Evolutionary conservation across 2,888 invertebrate genomes (phyloP).

Genomic region (Thecophora atra): DNA sequence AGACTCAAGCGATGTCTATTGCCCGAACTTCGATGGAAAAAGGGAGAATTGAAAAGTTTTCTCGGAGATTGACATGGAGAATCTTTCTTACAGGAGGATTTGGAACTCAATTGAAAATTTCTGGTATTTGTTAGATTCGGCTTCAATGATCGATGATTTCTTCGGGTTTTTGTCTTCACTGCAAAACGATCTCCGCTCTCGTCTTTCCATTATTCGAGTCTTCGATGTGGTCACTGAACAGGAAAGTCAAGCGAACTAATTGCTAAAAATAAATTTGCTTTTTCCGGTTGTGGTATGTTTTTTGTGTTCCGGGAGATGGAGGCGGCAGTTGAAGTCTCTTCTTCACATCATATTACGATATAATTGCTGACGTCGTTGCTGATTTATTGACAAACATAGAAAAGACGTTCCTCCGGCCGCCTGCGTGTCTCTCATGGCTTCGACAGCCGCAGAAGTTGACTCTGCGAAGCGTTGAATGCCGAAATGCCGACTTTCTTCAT

Average conservation of each 20-base stretch:
- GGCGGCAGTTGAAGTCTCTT: neutral
- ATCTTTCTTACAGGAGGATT: neutral
- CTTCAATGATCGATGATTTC: too few species aligned
- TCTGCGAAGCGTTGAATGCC: too few species aligned
- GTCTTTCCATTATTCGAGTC: too few species aligned
- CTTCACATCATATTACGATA: neutral
- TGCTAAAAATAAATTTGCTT: neutral
- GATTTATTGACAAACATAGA: neutral
- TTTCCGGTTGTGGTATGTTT: neutral
- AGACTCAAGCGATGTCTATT: neutral
- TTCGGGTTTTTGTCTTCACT: too few species aligned
- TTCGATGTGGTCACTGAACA: too few species aligned
- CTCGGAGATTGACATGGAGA: constrained; percentile 1
- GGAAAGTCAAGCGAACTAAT: neutral
- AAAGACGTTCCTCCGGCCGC: neutral
- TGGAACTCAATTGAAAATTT: constrained; percentile 28
- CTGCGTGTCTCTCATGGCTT: neutral
- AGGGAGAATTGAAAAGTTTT: neutral
- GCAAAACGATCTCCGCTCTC: too few species aligned
- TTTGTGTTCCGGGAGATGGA: neutral
- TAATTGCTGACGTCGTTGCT: neutral
- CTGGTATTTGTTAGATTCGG: too few species aligned
- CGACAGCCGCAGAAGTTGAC: too few species aligned
- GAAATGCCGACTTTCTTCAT: too few species aligned
- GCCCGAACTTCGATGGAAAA: neutral